Evolutionary conservation across 1,140 invertebrate species (phyloP), one percentile per base, ranked within the genome.

Genomic region (Brachionus manjavacas): DNA sequence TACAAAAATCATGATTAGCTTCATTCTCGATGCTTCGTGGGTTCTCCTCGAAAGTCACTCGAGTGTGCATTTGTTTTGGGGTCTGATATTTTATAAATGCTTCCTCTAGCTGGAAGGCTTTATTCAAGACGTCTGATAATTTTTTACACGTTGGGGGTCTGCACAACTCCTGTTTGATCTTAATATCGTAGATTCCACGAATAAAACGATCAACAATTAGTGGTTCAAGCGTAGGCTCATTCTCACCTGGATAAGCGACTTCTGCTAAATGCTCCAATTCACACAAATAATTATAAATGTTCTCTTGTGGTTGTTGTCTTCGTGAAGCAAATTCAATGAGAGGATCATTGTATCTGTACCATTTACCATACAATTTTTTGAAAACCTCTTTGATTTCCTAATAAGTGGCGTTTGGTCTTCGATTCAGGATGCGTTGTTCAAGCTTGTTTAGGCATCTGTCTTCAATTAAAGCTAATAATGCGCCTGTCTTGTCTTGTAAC

Each of bases 161-260:
- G n/a, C 28, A 35, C 68, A 72, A 72, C n/a, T 72, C 68, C 28
- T 35, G 28, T 72, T 72, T 72, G 35, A 72, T 72, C 35, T 72
- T 72, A 9, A 39, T n/a, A 72, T 72, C 35, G 35, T 72, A 72
- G n/a, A 72, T 74, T 41, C 70, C 35, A 39, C 70, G 31, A 23
- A 74, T 74, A 43, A 74, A 74, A 39, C 70, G 12, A 43, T 43
- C 70, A 41, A 74, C 70, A 74, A 74, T 74, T 74, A 41, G 31
- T n/a, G 70, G 70, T 74, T 74, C 70, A 1, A 74, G 16, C 12
- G 8, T 9, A 39, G 31, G 31, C 12, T 39, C 70, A n/a, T 39
- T 20, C n/a, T 74, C 8, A 74, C 16, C 31, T 43, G 70, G 28
- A 8, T 43, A 74, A 41, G 70, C 35, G 31, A 8, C 35, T 39